Conservation (phyloP, 2,888 invertebrate genomes). For the Eupeodes latifasciatus region DNA sequence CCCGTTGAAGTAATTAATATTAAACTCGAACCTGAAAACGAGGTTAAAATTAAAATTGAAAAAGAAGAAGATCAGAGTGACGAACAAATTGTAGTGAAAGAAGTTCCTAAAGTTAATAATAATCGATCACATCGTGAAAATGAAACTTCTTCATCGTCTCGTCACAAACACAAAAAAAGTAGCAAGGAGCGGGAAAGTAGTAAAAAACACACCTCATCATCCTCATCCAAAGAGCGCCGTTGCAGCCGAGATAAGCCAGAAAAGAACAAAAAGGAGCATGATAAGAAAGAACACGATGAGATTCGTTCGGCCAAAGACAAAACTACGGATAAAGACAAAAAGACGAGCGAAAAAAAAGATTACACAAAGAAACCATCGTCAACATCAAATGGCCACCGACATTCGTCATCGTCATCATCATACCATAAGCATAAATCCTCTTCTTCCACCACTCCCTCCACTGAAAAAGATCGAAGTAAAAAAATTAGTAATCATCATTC, state of each 20-base stretch:
- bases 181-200: constrained; percentile 52
- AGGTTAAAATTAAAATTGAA: constrained; percentile 9
- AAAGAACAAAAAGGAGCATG: constrained; percentile 32
- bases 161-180: constrained; percentile 61
- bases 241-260: constrained; percentile 54
- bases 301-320: constrained; percentile 43
- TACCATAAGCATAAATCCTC: constrained; percentile 74
- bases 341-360: constrained; percentile 34
- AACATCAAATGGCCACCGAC: constrained; percentile 49
- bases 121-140: constrained; percentile 51
- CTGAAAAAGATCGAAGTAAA: constrained; percentile 54
- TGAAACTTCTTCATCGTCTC: constrained; percentile 42
- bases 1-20: constrained; percentile 37
- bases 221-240: constrained; percentile 37
- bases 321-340: neutral
- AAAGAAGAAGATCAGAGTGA: constrained; percentile 20
- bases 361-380: constrained; percentile 44
- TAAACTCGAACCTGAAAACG: constrained; percentile 20
- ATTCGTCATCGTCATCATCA: constrained; percentile 54
- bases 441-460: constrained; percentile 1
- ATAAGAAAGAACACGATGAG: constrained; percentile 35
- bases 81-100: neutral
- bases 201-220: constrained; percentile 18
- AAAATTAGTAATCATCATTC: constrained; percentile 62
- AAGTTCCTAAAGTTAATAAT: constrained; percentile 19